Evolutionary conservation across 1,140 invertebrate species (phyloP).

Genomic region (Drosophila tani): DNA sequence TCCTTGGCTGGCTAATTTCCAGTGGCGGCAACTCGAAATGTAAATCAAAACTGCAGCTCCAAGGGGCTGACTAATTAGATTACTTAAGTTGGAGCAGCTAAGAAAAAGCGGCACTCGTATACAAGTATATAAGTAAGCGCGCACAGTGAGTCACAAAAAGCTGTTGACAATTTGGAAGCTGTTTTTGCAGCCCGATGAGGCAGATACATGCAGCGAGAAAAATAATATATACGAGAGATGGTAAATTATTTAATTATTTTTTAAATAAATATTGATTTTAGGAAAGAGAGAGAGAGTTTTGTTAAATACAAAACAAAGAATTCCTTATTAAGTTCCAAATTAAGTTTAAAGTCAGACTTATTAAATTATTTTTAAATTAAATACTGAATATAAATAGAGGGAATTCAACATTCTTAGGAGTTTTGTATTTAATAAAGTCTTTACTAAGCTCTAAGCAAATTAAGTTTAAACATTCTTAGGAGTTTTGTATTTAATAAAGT

Average conservation of each 20-base stretch:
- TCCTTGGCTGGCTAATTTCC: conserved; percentile 45
- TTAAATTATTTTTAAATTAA: too few relatives aligned
- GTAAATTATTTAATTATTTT: too few relatives aligned
- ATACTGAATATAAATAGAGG: too few relatives aligned
- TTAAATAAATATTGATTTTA: too few relatives aligned
- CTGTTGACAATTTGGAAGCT: conserved; percentile 65
- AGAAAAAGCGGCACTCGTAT: conserved; percentile 11
- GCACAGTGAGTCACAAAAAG: conserved; percentile 47
- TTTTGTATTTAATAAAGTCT: background rate
- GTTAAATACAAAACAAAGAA: too few relatives aligned
- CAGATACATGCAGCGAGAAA: conserved; percentile 9
- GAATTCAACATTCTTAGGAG: too few relatives aligned
- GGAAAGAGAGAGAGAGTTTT: too few relatives aligned
- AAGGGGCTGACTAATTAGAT: conserved; percentile 75
- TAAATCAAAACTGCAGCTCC: conserved; percentile 75
- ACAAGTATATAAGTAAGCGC: background rate
- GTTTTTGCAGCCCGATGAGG: conserved; percentile 19
- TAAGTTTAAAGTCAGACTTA: too few relatives aligned
- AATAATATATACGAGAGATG: background rate
- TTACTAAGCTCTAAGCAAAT: background rate
- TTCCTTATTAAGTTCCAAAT: too few relatives aligned
- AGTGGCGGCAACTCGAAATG: conserved; percentile 52
- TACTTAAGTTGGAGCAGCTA: conserved; percentile 41
- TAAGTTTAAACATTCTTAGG: too few relatives aligned
- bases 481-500: background rate